phyloP scores from a whole-genome alignment of 2,888 invertebrate genomes.

The Lithodes maja region DNA sequence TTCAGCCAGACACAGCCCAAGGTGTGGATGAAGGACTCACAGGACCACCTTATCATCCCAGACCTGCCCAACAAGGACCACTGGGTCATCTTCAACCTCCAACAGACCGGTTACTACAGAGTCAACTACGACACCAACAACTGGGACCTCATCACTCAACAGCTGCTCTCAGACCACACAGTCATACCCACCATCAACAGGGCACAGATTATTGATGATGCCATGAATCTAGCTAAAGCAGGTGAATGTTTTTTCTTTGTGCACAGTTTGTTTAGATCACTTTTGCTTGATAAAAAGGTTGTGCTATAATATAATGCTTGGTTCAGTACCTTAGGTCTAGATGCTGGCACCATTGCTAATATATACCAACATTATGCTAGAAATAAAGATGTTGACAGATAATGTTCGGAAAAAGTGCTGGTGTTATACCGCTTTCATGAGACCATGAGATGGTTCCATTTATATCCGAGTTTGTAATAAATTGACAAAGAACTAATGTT shows the following conservation, averaged over 20 bases:
- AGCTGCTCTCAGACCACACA: constrained; percentile 79
- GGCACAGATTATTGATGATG: constrained; percentile 91
- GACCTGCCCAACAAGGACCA: constrained; percentile 72
- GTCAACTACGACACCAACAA: constrained; percentile 87
- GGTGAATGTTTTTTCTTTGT: constrained; percentile 74
- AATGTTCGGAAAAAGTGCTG: no score
- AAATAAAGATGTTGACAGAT: no score
- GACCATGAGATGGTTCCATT: no score
- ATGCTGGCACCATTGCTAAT: no score
- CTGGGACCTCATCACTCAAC: constrained; percentile 84
- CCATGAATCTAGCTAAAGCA: constrained; percentile 62
- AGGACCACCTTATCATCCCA: constrained; percentile 48
- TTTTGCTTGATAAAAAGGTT: no score
- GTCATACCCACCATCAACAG: constrained; percentile 87
- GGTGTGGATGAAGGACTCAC: constrained; percentile 78
- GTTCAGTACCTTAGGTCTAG: no score
- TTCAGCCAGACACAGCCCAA: constrained; percentile 78
- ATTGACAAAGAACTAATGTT: no score
- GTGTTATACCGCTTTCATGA: no score
- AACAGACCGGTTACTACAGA: constrained; percentile 79
- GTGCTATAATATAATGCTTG: no score
- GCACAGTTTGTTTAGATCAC: neutral
- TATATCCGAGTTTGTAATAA: no score
- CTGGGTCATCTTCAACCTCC: constrained; percentile 87
- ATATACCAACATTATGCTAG: no score